Base-by-base conservation (phyloP, 2,113 vertebrate species). In the Odocoileus virginianus region DNA sequence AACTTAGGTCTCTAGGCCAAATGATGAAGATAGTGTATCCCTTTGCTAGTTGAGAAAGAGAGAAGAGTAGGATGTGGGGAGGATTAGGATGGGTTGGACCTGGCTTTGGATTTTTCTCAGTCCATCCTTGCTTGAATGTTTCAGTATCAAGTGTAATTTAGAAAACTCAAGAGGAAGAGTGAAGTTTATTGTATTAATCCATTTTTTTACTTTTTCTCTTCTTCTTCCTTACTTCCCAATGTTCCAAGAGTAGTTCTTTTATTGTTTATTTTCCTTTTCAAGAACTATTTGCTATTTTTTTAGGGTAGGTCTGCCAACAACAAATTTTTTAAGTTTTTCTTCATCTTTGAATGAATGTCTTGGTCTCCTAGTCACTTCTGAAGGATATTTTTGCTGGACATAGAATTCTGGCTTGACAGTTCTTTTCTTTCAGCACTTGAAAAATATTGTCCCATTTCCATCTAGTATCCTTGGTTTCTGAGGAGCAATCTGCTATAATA, bases 371-470 rank as follows among this genome's bases (percentile, higher is more conserved):
- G 67, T 93, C 23, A 87, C 61, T 91, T 79, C 40, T 94, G 27
- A 97, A 91, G 79, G 23, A 60, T 89, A 19, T 74, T 94, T 91
- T 95, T 91, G 17, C 55, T 96, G 40, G 40, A 40, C 91, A 43
- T 60, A 60, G 40, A 82, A 87, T 71, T 84, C 7, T 17, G 0
- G 6, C 4, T 50, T 87, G 27, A 74, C 12, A 45, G 6, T 47
- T 92, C 36, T 43, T 95, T 90, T 45, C 28, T 93, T 95, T 93
- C 43, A 97, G 54, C 43, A 50, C 47, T 90, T 89, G 57, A 61
- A 95, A 91, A 87, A 84, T 78, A 92, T 30, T 84, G 7, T 47
- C 23, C n/a, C 10, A 40, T 83, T 94, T 91, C 25, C 30, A 40
- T 74, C 40, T 95, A 27, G 2, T 40, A n/a, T 57, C 9, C 7